Base-by-base conservation (phyloP, 1,140 invertebrate species). In the Xylocopa sonorina region DNA sequence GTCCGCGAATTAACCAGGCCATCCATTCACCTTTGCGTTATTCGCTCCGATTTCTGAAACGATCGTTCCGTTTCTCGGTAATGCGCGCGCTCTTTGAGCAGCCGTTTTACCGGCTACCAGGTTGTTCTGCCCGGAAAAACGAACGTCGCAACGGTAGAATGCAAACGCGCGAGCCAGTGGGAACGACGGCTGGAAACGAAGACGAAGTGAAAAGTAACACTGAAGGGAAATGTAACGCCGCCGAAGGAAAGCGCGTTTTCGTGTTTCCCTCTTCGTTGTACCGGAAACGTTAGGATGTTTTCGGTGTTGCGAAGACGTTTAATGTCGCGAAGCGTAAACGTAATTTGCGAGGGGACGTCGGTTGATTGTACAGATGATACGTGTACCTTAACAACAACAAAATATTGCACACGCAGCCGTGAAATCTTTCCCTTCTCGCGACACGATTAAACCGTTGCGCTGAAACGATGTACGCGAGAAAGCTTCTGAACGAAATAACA, bases 321-420 rank as follows among this genome's bases (percentile, higher is more conserved):
- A 72, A 72, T 72, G 53, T 21, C 6, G 46, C 53, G 53, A 58
- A 50, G n/a, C n/a, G n/a, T n/a, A n/a, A n/a, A 34, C 24, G 57
- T 74, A 29, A 74, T 50, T n/a, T 74, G 50, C n/a, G n/a, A n/a
- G n/a, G n/a, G n/a, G n/a, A n/a, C n/a, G n/a, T n/a, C n/a, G n/a
- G n/a, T n/a, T n/a, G n/a, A n/a, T n/a, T n/a, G n/a, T n/a, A n/a
- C n/a, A n/a, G n/a, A n/a, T n/a, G n/a, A n/a, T n/a, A n/a, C n/a
- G n/a, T n/a, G n/a, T n/a, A n/a, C n/a, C n/a, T n/a, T n/a, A n/a
- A n/a, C n/a, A n/a, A n/a, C n/a, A n/a, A n/a, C n/a, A n/a, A n/a
- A n/a, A n/a, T n/a, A n/a, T n/a, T n/a, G n/a, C n/a, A n/a, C n/a
- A n/a, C n/a, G n/a, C n/a, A n/a, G n/a, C n/a, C n/a, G n/a, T n/a